Conservation (phyloP, 2,888 invertebrate species). For the Aspidapion aeneum region DNA sequence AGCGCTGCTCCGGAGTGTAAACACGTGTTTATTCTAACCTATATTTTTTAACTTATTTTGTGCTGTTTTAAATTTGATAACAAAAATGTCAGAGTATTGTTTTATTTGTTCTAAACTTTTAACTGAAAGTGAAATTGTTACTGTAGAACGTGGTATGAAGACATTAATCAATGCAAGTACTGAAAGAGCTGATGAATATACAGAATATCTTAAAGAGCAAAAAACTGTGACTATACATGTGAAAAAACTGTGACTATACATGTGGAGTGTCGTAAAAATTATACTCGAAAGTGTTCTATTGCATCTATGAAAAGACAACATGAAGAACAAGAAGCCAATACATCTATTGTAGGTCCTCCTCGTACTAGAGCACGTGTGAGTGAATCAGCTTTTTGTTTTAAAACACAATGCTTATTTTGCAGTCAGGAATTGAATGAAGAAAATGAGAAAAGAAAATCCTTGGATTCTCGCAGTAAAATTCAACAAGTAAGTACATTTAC, state of each 20-base stretch:
- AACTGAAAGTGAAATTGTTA: conserved; percentile 34
- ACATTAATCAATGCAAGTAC: conserved; percentile 26
- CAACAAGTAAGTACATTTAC: conserved; percentile 30
- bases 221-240: conserved; percentile 30
- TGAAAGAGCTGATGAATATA: conserved; percentile 19
- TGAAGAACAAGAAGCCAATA: conserved; percentile 35
- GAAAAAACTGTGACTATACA: conserved; percentile 28
- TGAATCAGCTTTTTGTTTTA: conserved; percentile 38
- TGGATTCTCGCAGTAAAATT: conserved; percentile 30
- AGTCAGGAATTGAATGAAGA: conserved; percentile 38
- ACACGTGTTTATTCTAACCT: conserved; percentile 6
- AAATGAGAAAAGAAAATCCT: conserved; percentile 36
- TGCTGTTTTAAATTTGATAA: conserved; percentile 6
- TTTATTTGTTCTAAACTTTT: conserved; percentile 37
- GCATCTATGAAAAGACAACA: conserved; percentile 35
- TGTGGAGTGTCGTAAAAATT: conserved; percentile 32
- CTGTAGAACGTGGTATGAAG: conserved; percentile 29
- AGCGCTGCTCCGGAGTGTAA: too few relatives aligned
- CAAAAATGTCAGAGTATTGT: conserved; percentile 25
- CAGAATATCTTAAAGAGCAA: conserved; percentile 10
- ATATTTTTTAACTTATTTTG: conserved; percentile 1
- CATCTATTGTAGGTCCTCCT: conserved; percentile 34
- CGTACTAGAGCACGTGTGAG: conserved; percentile 32
- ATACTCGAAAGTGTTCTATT: conserved; percentile 30
- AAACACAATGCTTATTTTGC: conserved; percentile 39